Evolutionary conservation across 2,113 vertebrate genomes (phyloP).

Genomic region (Poecile atricapillus): DNA sequence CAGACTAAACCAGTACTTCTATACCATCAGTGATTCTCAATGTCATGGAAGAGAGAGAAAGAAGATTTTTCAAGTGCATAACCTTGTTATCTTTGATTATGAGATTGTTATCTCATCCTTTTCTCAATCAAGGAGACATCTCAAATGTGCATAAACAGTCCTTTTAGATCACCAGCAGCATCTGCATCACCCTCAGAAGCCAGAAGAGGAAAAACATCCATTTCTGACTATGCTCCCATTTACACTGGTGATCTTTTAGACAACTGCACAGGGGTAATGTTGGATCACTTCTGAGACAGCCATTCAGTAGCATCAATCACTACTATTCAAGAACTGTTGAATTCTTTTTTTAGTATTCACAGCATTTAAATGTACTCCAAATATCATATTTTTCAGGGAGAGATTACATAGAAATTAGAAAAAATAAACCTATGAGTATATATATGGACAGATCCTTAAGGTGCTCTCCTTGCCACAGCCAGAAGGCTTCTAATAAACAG

Average conservation of each 20-base stretch:
- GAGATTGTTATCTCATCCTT: not conserved
- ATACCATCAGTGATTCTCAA: not conserved
- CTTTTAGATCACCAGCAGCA: not conserved
- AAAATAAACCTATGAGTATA: not conserved
- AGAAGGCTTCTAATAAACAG: not conserved
- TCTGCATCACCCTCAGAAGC: fast-evolving
- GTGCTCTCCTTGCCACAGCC: not conserved
- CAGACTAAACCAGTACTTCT: not conserved
- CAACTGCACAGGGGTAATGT: fast-evolving
- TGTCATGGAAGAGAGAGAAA: not conserved
- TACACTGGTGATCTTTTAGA: not conserved
- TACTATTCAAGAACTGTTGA: not conserved
- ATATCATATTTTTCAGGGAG: not conserved
- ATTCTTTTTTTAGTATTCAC: not conserved
- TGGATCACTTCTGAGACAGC: not conserved
- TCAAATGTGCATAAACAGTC: not conserved
- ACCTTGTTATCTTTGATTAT: too few relatives aligned
- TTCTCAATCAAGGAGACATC: not conserved
- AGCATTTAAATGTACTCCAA: not conserved
- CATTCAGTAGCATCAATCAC: not conserved
- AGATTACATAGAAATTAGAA: not conserved
- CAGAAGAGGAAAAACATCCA: not conserved
- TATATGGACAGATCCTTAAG: not conserved
- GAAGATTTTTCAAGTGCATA: not conserved
- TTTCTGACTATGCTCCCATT: not conserved